Evolutionary conservation across 1,140 invertebrate species (phyloP), one percentile per base, ranked within the genome.

Genomic region (Trichonephila clavipes): DNA sequence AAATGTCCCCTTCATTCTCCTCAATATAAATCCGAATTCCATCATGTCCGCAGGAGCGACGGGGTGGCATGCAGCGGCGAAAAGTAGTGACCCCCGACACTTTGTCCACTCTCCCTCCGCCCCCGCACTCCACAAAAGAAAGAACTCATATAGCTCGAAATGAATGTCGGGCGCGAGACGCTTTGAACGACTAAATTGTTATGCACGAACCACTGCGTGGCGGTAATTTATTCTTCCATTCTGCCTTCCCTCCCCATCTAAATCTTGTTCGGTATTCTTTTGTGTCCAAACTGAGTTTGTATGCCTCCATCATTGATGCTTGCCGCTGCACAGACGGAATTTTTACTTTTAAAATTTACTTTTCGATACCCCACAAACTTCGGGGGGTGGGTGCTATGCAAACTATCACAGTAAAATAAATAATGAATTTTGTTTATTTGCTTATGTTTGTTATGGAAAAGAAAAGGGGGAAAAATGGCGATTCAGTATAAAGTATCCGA

Each of bases 151-250:
- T 83, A 18, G 77, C 89, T n/a, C 19, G 14, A 66, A 91, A 92
- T 92, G 82, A 92, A 92, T 86, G 64, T 86, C 44, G 62, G 44
- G 40, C 28, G 77, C 72, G 28, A 83, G 82, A 66, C 59, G 34
- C 64, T 92, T 92, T 92, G 62, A 86, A 64, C 64, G 90, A 92
- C 81, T 40, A 72, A 92, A 92, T 91, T 91, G 90, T 72, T 91
- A 91, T 92, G 90, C 90, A 86, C 40, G 59, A 82, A 72, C 59
- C 58, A 83, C 28, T 83, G 28, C 81, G 16, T 51, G 28, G n/a
- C 21, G 44, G 90, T 91, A 91, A 91, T 91, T 91, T 91, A 91
- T 91, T 91, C 90, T 77, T 51, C n/a, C 72, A 77, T 90, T 81
- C 34, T 77, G 18, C 51, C 59, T 69, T 69, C 28, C 19, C 18